These are phyloP conservation scores for Circaetus gallicus DNA, from an alignment of 2,113 vertebrate species.

Conservation along the genomic window DNA sequence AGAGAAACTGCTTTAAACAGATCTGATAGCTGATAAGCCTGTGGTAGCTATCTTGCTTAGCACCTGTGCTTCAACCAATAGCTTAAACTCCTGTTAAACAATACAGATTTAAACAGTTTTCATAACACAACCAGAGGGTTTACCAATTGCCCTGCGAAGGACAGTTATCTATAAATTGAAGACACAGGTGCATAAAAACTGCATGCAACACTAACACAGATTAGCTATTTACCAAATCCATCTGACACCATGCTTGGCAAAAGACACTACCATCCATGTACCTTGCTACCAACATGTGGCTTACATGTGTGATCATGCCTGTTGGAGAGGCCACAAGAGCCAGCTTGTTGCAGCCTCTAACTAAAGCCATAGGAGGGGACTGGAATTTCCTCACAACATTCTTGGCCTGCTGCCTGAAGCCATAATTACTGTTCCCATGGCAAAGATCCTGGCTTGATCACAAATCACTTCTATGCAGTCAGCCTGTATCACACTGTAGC, in stretches of 20 bases:
- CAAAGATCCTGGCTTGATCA: conserved; percentile 54
- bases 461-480: conserved; percentile 55
- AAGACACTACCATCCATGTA: background rate
- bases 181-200: background rate
- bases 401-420: conserved; percentile 56
- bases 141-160: accelerated
- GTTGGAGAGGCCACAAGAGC: conserved; percentile 11
- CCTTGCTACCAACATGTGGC: background rate
- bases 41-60: background rate
- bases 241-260: background rate
- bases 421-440: conserved; percentile 67
- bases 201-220: background rate
- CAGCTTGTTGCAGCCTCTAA: conserved; percentile 40
- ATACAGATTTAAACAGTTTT: too few species aligned
- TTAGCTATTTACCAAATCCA: background rate
- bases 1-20: background rate
- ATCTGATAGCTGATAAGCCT: background rate
- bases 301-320: background rate
- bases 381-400: conserved; percentile 58
- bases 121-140: background rate
- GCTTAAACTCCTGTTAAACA: background rate
- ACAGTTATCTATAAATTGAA: background rate
- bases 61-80: background rate
- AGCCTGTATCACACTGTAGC: conserved; percentile 8
- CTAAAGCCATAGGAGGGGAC: conserved; percentile 31